Evolutionary conservation across 2,113 vertebrate genomes (phyloP).

Genomic region (Taxidea taxus): DNA sequence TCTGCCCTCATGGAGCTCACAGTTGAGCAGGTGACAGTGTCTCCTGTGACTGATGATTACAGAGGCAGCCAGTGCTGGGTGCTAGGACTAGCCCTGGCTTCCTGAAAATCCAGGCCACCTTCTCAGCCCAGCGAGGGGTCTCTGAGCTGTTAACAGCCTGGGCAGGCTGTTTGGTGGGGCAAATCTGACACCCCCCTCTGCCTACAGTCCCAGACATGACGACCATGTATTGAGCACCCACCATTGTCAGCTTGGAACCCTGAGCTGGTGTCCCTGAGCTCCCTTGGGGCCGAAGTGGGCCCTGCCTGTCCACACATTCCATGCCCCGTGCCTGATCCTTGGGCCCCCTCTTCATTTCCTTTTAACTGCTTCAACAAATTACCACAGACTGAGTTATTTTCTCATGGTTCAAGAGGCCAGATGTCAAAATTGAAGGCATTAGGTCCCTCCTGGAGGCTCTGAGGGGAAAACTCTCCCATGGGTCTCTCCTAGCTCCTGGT

Average conservation of each 20-base stretch:
- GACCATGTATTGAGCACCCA: fast-evolving
- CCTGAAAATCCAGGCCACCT: not conserved
- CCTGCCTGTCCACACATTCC: not conserved
- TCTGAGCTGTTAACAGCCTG: not conserved
- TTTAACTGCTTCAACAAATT: not conserved
- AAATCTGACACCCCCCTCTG: not conserved
- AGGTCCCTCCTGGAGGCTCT: not conserved
- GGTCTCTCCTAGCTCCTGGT: not conserved
- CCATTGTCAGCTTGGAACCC: not conserved
- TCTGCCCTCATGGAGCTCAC: not conserved
- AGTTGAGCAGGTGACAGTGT: not conserved
- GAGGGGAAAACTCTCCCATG: not conserved
- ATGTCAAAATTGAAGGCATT: not conserved
- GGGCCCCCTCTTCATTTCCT: not conserved
- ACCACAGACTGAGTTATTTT: not conserved
- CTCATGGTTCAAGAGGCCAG: not conserved
- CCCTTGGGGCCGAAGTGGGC: not conserved
- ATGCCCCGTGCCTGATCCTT: not conserved
- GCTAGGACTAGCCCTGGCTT: not conserved
- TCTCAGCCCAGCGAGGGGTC: not conserved
- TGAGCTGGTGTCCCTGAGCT: not conserved
- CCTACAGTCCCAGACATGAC: not conserved
- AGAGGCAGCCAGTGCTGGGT: not conserved
- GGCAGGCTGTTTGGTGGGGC: not conserved
- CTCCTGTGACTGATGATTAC: not conserved